Conservation (phyloP, 2,113 vertebrate genomes). For the Lethenteron reissneri region DNA sequence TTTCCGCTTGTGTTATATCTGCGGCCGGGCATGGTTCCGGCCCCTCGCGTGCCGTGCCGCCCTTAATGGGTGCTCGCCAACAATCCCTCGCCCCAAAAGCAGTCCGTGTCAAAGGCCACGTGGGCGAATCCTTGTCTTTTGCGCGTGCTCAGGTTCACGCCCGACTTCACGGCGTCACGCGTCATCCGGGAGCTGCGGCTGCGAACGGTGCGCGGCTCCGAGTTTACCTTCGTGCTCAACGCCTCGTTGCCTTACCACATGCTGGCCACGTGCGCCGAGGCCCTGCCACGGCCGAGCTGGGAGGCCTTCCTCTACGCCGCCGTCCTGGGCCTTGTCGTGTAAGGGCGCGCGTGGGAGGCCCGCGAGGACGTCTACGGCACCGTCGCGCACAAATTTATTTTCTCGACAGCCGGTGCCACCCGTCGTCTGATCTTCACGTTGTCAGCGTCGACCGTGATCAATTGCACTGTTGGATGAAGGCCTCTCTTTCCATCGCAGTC, state of each 20-base stretch:
- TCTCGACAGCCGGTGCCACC: too few species aligned
- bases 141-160: conserved; percentile 54
- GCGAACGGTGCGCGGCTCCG: conserved; percentile 58
- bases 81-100: too few species aligned
- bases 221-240: conserved; percentile 69
- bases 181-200: conserved; percentile 79
- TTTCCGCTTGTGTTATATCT: conserved; percentile 8
- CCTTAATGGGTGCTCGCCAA: too few species aligned
- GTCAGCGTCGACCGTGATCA: too few species aligned
- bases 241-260: conserved; percentile 93
- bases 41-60: too few species aligned
- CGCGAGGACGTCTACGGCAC: too few species aligned
- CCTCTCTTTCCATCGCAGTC: too few species aligned
- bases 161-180: conserved; percentile 90
- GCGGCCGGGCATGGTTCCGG: too few species aligned
- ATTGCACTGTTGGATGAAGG: too few species aligned
- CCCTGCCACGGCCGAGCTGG: conserved; percentile 75
- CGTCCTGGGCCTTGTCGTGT: conserved; percentile 20
- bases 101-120: too few species aligned
- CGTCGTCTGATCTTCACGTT: too few species aligned
- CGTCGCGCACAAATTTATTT: too few species aligned
- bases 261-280: conserved; percentile 70
- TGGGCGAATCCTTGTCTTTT: neutral
- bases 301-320: conserved; percentile 70
- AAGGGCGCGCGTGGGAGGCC: neutral